Conservation (phyloP, 2,797 vertebrate species). For the Sarcophilus harrisii region DNA sequence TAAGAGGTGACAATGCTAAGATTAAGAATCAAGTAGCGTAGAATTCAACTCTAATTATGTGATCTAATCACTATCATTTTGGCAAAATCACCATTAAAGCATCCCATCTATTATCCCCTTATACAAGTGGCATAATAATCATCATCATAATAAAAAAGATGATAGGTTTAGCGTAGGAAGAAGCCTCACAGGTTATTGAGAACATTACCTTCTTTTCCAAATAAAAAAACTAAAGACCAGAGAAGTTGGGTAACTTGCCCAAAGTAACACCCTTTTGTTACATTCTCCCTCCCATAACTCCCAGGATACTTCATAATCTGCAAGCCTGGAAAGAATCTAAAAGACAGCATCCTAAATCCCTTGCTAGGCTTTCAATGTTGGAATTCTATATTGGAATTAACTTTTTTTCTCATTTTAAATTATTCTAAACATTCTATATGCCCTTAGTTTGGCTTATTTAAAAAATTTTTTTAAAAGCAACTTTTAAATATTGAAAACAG, state of each 20-base stretch:
- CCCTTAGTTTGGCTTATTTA: neutral
- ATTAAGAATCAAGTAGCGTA: neutral
- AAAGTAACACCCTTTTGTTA: neutral
- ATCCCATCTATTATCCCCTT: neutral
- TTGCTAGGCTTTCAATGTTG: neutral
- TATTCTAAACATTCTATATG: neutral
- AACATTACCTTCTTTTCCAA: neutral
- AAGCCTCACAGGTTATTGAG: neutral
- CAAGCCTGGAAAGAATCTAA: neutral
- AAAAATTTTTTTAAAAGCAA: neutral
- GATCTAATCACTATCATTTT: neutral
- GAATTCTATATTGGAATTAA: neutral
- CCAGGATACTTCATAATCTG: neutral
- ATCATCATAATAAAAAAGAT: neutral
- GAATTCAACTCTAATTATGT: neutral
- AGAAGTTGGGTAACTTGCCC: neutral
- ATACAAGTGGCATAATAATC: neutral
- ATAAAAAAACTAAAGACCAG: neutral
- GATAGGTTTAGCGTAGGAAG: neutral
- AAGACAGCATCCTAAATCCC: neutral
- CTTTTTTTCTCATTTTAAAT: neutral
- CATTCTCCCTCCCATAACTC: neutral
- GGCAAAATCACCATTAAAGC: neutral
- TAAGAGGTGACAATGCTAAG: neutral
- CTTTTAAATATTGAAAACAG: neutral